phyloP scores from a whole-genome alignment of 1,140 invertebrate species.

The Polyergus mexicanus region DNA sequence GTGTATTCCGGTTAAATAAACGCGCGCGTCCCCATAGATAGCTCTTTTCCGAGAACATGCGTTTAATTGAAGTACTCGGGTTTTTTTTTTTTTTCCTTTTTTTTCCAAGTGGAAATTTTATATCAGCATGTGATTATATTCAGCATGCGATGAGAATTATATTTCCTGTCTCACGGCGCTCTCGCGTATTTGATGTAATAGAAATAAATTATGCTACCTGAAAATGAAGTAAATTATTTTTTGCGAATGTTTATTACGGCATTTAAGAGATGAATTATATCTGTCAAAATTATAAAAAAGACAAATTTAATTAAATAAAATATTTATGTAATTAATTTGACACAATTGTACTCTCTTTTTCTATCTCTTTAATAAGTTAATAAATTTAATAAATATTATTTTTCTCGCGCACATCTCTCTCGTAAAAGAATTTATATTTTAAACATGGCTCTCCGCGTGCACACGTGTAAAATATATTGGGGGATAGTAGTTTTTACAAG shows the following conservation, averaged over 20 bases:
- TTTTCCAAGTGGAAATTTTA: slow-evolving; percentile 45
- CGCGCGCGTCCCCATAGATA: slow-evolving; percentile 13
- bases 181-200: not conserved
- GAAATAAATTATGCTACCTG: slow-evolving; percentile 28
- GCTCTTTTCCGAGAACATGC: slow-evolving; percentile 43
- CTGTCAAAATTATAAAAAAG: not conserved
- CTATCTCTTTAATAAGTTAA: not conserved
- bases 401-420: not conserved
- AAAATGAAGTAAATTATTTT: slow-evolving; percentile 28
- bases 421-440: not conserved
- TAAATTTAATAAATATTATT: slow-evolving; percentile 14
- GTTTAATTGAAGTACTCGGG: slow-evolving; percentile 45
- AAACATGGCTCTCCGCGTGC: not conserved
- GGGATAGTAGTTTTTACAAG: not conserved
- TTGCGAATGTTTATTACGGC: not conserved
- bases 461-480: not conserved
- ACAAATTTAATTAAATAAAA: slow-evolving; percentile 11
- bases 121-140: too few species aligned
- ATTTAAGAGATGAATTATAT: not conserved
- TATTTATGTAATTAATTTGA: not conserved
- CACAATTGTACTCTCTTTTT: not conserved
- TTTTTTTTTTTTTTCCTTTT: too few species aligned
- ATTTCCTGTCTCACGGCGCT: slow-evolving; percentile 34
- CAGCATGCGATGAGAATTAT: slow-evolving; percentile 43
- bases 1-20: slow-evolving; percentile 55